Base-by-base conservation (phyloP, 2,888 invertebrate species). In the Andrena flavipes region DNA sequence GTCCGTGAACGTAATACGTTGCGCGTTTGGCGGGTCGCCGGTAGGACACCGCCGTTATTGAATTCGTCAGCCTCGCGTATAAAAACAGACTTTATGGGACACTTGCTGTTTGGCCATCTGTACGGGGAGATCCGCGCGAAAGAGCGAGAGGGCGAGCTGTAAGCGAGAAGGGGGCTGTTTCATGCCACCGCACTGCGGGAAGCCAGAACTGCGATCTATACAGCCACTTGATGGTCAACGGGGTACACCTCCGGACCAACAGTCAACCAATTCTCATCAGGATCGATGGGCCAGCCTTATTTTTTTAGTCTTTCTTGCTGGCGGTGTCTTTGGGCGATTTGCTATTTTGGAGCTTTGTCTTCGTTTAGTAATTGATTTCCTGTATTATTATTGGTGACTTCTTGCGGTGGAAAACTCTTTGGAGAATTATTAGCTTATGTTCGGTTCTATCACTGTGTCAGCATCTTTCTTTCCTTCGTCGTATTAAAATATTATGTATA, bases 81-180 rank as follows among this genome's bases (percentile, higher is more conserved):
- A 90, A 92, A 92, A 91, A 90, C 90, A 90, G 86, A 89, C 88
- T 92, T 92, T 92, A 92, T 89, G 90, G 91, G 92, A 91, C 91
- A 91, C 91, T 92, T 90, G 89, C 89, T 88, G 89, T 88, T 85
- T 88, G 88, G 84, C 92, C 92, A 92, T 92, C 92, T 92, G 93
- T 84, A 91, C 84, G 76, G 69, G 68, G 68, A 69, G 33, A 35
- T 20, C 4, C 54, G 20, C n/a, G 26, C 23, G 35, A 23, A 65
- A 8, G 70, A 74, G 49, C 5, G 82, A 67, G 82, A 60, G 23
- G 62, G 64, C 16, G 49, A 60, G 56, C 56, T 82, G 82, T 69
- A 65, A 75, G 60, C 60, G 65, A 30, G 62, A 73, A 63, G 42
- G 68, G 75, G 77, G 77, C 35, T 67, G 42, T 1, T 49, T 67